phyloP scores from a whole-genome alignment of 2,113 vertebrate genomes.

The Hylia prasina region DNA sequence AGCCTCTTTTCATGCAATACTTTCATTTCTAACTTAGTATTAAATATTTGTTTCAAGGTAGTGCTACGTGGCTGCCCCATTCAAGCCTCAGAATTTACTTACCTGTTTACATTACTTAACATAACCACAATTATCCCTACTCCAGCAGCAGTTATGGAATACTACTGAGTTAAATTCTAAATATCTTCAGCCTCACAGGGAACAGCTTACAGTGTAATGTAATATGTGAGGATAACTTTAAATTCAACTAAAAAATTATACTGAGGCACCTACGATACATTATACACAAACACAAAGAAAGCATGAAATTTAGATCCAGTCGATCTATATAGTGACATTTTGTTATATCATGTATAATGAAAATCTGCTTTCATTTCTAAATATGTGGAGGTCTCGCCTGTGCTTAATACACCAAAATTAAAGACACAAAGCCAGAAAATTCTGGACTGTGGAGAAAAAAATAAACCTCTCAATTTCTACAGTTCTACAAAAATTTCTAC shows the following conservation, averaged over 20 bases:
- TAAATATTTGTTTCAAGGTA: not conserved
- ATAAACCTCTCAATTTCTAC: not conserved
- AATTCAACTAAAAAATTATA: not conserved
- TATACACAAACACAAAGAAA: not conserved
- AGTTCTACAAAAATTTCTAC: not conserved
- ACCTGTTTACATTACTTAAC: conserved; percentile 32
- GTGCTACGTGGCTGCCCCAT: not conserved
- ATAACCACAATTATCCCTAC: conserved; percentile 31
- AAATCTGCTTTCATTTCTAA: not conserved
- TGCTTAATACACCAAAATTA: not conserved
- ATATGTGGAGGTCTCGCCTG: not conserved
- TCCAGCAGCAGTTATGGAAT: conserved; percentile 39
- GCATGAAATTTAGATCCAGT: not conserved
- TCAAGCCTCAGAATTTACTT: not conserved
- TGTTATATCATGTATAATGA: not conserved
- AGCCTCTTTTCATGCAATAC: not conserved
- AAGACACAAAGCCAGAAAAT: not conserved
- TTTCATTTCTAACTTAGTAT: not conserved
- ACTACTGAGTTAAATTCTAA: conserved; percentile 45
- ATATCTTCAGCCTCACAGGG: conserved; percentile 43
- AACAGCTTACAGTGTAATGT: not conserved
- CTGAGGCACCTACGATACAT: not conserved
- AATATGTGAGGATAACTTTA: not conserved
- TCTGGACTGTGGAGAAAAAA: not conserved
- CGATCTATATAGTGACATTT: not conserved